Percentiles rank a stretch among this genome's conserved stretches.
Conservation (phyloP, 2,797 vertebrate genomes). For the Betta splendens region DNA sequence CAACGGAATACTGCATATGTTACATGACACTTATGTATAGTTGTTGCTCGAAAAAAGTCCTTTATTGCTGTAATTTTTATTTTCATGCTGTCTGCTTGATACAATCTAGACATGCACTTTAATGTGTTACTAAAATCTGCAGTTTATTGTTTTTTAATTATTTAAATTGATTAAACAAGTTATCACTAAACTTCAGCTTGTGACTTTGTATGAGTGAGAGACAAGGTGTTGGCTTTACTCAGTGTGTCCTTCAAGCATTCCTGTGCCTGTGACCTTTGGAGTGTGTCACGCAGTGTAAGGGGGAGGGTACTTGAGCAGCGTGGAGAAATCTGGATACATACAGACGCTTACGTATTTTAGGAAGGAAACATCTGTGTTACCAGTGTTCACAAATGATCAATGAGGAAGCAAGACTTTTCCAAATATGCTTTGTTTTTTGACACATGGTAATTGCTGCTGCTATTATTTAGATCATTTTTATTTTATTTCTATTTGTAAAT, state of each 20-base stretch:
- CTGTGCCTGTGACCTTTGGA: slow-evolving; percentile 87
- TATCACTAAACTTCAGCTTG: slow-evolving; percentile 62
- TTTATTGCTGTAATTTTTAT: neutral
- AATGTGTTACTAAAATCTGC: slow-evolving; percentile 1
- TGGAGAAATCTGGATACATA: slow-evolving; percentile 69
- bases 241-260: slow-evolving; percentile 85
- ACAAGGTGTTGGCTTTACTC: slow-evolving; percentile 75
- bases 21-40: neutral
- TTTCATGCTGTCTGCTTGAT: neutral
- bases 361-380: slow-evolving; percentile 26
- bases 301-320: slow-evolving; percentile 69
- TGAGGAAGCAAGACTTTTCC: neutral
- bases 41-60: slow-evolving; percentile 20
- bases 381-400: neutral
- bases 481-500: slow-evolving; percentile 1
- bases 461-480: neutral
- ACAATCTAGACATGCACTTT: neutral
- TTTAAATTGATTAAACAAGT: slow-evolving; percentile 58
- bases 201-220: slow-evolving; percentile 62
- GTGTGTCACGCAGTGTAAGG: slow-evolving; percentile 76
- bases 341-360: slow-evolving; percentile 48
- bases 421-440: neutral
- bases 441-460: neutral
- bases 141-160: neutral
- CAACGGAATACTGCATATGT: neutral